Base-by-base conservation (phyloP, 2,888 invertebrate genomes). In the Cheilosia vernalis region DNA sequence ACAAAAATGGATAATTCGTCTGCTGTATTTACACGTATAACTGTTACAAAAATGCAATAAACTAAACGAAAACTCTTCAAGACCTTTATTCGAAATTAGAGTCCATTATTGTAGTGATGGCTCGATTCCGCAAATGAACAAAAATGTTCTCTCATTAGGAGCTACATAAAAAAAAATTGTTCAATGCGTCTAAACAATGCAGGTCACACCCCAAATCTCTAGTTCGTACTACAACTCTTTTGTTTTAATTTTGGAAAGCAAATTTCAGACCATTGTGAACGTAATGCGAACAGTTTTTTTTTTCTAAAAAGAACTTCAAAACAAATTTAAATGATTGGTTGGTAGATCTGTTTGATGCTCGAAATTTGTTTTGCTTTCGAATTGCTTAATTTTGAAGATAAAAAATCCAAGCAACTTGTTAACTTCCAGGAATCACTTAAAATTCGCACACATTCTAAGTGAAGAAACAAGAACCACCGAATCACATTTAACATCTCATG, bases 191-290 rank as follows among this genome's bases (percentile, higher is more conserved):
- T 40, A 1, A n/a, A n/a, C n/a, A n/a, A n/a, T n/a, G n/a, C n/a
- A n/a, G n/a, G n/a, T n/a, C n/a, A n/a, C 2, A 44, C 5, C 17
- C 5, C 13, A 17, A 30, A 53, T 13, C 2, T 7, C 19, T 47
- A 76, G 78, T 78, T 78, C 70, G 78, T 42, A 56, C 56, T n/a
- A 15, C 70, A 78, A 70, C 78, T 78, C 78, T 78, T 78, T 70
- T 69, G 69, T 44, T 47, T 77, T 13, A 3, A 13, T 37, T 13
- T 37, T 13, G 13, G 4, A 30, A 7, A 30, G 7, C 27, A 27
- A 27, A 55, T 30, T 4, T n/a, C n/a, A 42, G 6, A 4, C 4
- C 42, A 42, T n/a, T 2, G 17, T n/a, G 33, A 30, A n/a, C 47
- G 21, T 0, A 24, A 17, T 47, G 30, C 42, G 17, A 51, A 61